phyloP scores from a whole-genome alignment of 2,113 vertebrate species.

The Rhinolophus sinicus region DNA sequence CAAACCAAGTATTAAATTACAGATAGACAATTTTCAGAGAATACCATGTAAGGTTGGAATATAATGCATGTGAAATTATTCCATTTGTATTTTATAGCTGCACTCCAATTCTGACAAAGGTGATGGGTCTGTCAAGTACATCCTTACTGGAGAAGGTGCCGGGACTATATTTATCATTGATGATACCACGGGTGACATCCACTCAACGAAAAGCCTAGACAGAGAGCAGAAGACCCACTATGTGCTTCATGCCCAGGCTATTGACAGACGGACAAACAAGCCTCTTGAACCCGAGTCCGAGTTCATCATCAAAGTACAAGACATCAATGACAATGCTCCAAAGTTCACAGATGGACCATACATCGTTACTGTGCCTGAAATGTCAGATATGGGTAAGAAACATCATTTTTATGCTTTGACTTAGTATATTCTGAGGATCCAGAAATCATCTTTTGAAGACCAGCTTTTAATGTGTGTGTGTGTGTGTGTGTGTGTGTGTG shows the following conservation, averaged over 20 bases:
- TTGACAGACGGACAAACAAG: constrained; percentile 95
- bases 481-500: not conserved
- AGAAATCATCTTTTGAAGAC: not conserved
- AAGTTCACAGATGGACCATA: constrained; percentile 96
- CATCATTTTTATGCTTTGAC: not conserved
- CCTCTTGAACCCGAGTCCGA: constrained; percentile 97
- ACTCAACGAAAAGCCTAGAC: constrained; percentile 96
- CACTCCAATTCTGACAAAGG: constrained; percentile 99
- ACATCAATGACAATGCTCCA: constrained; percentile 98
- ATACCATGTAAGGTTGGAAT: accelerated
- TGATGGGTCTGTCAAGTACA: constrained; percentile 97
- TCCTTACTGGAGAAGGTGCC: constrained; percentile 97
- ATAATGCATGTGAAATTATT: constrained; percentile 58
- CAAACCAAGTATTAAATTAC: not conserved
- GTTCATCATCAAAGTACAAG: constrained; percentile 99
- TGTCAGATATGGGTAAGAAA: constrained; percentile 97
- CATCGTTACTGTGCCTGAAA: constrained; percentile 95
- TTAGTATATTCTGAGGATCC: not conserved
- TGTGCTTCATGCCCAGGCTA: constrained; percentile 96
- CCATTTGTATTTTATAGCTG: constrained; percentile 87
- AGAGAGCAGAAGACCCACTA: constrained; percentile 97
- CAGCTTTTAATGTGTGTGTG: not conserved
- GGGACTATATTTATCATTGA: constrained; percentile 98
- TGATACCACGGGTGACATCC: constrained; percentile 97
- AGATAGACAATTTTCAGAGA: not conserved